phyloP scores from a whole-genome alignment of 2,113 vertebrate genomes.

The Pterocles gutturalis region DNA sequence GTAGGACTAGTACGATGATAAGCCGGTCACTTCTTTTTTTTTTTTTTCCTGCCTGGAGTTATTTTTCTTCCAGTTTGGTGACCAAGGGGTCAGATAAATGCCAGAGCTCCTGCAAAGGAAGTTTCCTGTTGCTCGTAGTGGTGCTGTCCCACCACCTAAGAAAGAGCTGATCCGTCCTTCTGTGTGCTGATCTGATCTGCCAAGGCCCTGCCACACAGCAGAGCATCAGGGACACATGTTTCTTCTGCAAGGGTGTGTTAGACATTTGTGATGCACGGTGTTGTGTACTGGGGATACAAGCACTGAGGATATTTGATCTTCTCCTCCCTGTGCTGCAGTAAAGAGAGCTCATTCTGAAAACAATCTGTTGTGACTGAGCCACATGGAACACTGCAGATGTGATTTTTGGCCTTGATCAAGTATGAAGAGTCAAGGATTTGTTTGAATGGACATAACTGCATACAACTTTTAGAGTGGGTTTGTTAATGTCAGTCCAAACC shows the following conservation, averaged over 20 bases:
- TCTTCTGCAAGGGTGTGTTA: background rate
- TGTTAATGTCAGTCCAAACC: background rate
- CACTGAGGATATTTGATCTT: background rate
- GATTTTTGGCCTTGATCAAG: constrained; percentile 22
- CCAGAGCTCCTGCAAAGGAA: background rate
- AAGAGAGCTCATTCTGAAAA: constrained; percentile 19
- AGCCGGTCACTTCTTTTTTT: background rate
- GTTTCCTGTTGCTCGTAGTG: background rate
- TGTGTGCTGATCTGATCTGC: background rate
- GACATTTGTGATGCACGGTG: background rate
- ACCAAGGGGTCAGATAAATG: background rate
- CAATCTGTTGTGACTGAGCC: background rate
- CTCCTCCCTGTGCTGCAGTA: background rate
- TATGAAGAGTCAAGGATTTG: background rate
- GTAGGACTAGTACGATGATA: no score
- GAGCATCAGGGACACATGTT: background rate
- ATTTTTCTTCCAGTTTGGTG: background rate
- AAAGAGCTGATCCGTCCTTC: background rate
- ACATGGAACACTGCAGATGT: constrained; percentile 35
- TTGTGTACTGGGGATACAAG: background rate
- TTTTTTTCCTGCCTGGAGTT: background rate
- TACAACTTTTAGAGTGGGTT: background rate
- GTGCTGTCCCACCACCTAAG: background rate
- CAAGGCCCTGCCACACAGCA: background rate
- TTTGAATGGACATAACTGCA: background rate